Evolutionary conservation across 2,888 invertebrate species (phyloP), one percentile per base, ranked within the genome.

Genomic region (Abrostola tripartita): DNA sequence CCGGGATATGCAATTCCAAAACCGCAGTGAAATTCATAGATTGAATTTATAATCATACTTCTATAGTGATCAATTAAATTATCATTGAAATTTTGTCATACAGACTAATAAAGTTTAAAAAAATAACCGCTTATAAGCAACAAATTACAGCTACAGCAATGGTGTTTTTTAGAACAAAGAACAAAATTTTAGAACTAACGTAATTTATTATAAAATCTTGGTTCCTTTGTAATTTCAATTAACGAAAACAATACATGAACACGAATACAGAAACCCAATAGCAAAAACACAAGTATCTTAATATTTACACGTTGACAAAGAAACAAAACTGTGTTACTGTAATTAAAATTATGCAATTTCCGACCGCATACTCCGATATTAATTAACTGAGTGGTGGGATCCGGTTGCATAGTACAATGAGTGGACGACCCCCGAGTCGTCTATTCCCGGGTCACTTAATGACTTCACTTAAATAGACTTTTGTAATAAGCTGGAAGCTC

Each of bases 341-440:
- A 61, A 71, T 76, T 61, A 58, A 62, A 61, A 68, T 59, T 10
- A 56, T 65, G 53, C 55, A 55, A 55, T 66, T 66, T 61, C 44
- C 61, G 35, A 60, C 60, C 60, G 24, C 58, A 63, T n/a, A 41
- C 59, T 67, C 41, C 51, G 51, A 71, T 76, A 71, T 68, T 59
- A 71, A 78, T 78, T 68, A 78, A 64, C 58, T 42, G 56, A 65
- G 56, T 38, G 14, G 53, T 47, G 37, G 52, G 44, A 47, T 59
- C 14, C 37, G 44, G 52, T 55, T 49, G 42, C 55, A 63, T 37
- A n/a, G 59, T 53, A 70, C 58, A 49, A 52, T 9, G n/a, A 24
- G 40, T 37, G 36, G 38, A 24, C 36, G 50, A 47, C 41, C 56
- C 42, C 14, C 4, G 44, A 37, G 59, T 52, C 7, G 37, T 24